phyloP scores from a whole-genome alignment of 64 coral and sea anemone species.

The Pachyseris speciosa region DNA sequence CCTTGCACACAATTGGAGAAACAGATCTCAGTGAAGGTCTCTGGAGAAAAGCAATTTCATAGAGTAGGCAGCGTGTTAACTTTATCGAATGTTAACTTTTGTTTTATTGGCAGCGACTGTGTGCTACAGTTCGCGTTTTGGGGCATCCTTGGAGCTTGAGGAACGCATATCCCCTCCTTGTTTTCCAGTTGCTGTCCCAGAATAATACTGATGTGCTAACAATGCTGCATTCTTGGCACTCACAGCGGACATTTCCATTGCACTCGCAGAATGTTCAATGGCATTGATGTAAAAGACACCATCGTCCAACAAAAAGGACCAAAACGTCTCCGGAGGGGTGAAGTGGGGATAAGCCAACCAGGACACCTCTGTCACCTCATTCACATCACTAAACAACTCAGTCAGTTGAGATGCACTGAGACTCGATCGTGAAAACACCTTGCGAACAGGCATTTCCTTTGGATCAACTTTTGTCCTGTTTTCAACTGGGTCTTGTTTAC shows the following conservation, averaged over 20 bases:
- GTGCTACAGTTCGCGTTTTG: slow-evolving; percentile 5
- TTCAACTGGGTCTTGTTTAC: slow-evolving; percentile 68
- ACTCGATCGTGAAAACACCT: slow-evolving; percentile 81
- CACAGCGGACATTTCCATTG: slow-evolving; percentile 98
- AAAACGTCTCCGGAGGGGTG: slow-evolving; percentile 83
- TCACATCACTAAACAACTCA: slow-evolving; percentile 55
- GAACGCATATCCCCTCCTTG: neutral
- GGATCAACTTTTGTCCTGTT: slow-evolving; percentile 17
- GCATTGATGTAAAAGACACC: slow-evolving; percentile 98
- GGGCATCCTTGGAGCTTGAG: neutral
- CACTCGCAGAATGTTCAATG: slow-evolving; percentile 94
- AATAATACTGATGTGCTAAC: slow-evolving; percentile 72
- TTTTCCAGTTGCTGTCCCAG: neutral
- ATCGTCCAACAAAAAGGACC: slow-evolving; percentile 90
- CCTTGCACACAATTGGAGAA: no score
- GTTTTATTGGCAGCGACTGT: no score
- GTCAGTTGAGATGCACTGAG: slow-evolving; percentile 59
- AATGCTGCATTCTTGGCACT: slow-evolving; percentile 87
- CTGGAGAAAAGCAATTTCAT: no score
- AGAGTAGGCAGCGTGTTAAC: no score
- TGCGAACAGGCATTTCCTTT: slow-evolving; percentile 64
- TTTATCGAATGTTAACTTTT: no score
- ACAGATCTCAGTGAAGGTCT: no score
- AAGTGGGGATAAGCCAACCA: slow-evolving; percentile 96
- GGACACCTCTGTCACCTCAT: slow-evolving; percentile 47